Base-by-base conservation (phyloP, 2,888 invertebrate species). In the Paralinhomoeus sp. region DNA sequence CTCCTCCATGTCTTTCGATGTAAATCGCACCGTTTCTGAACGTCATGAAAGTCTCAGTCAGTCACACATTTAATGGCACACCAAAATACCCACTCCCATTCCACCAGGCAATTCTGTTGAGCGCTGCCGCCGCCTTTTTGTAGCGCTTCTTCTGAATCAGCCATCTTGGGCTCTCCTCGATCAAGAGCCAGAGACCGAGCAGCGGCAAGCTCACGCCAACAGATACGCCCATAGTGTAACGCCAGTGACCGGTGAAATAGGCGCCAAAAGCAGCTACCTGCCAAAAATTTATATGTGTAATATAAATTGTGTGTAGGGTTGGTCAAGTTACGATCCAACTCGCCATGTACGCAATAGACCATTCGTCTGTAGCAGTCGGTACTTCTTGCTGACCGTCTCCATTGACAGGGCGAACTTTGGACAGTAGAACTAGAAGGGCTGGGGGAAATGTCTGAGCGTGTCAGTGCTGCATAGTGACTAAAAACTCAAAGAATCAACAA, bases 81-180 rank as follows among this genome's bases (percentile, higher is more conserved):
- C n/a, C n/a, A n/a, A n/a, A n/a, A n/a, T n/a, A n/a, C n/a, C n/a
- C n/a, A n/a, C n/a, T n/a, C n/a, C n/a, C 20, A 39, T 53, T 52
- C 47, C 49, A 48, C 22, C 24, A 24, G 37, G 40, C 43, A 22
- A 53, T 45, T 2, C 42, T 43, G 37, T 51, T 53, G 31, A 53
- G 43, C 37, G 37, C 47, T 20, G 34, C 17, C 17, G 43, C 44
- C 13, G 49, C 51, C 41, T 48, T 40, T 3, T 34, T 36, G 24
- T 37, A 44, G 15, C 45, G 40, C 21, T 45, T 42, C 42, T 47
- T 49, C 45, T 53, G 53, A 7, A 53, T 51, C 24, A 53, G 45
- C 53, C 53, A 53, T 2, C 53, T 38, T 1, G 53, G 53, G 2
- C 50, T 50, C 40, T 53, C 53, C 22, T 48, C 37, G 49, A 50